Evolutionary conservation across 2,797 vertebrate genomes (phyloP).

Genomic region (Enteromius paludinosus): DNA sequence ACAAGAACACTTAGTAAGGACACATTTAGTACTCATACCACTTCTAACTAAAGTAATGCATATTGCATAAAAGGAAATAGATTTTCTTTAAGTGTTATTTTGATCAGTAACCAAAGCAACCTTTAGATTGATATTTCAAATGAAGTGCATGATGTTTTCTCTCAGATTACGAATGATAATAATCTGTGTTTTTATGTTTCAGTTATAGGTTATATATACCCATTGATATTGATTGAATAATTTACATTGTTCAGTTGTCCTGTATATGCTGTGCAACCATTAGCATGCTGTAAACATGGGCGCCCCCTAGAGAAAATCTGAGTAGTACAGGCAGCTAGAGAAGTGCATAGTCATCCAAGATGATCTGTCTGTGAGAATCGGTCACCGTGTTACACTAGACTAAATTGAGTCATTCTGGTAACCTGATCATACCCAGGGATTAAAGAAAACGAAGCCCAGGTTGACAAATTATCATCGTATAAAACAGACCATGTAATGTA

Average conservation of each 20-base stretch:
- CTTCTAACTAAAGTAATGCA: not conserved
- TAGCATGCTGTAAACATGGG: not conserved
- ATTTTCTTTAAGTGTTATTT: not conserved
- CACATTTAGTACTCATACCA: not conserved
- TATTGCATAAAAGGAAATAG: not conserved
- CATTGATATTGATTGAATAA: not conserved
- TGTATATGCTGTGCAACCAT: not conserved
- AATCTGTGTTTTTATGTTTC: not conserved
- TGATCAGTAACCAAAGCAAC: not conserved
- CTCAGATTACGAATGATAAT: not conserved
- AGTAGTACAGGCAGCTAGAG: not conserved
- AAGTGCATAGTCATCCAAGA: slow-evolving; percentile 38
- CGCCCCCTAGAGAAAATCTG: slow-evolving; percentile 30
- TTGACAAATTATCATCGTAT: slow-evolving; percentile 31
- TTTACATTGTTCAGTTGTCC: not conserved
- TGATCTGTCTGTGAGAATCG: not conserved
- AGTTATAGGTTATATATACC: not conserved
- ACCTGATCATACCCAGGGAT: slow-evolving; percentile 17
- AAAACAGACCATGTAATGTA: slow-evolving; percentile 35
- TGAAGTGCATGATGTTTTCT: not conserved
- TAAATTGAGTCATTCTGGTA: slow-evolving; percentile 26
- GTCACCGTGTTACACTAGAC: not conserved
- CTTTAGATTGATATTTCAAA: not conserved
- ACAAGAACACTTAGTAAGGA: not conserved
- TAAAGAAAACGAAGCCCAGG: not conserved